Percentiles rank a stretch among this genome's conserved stretches.
Evolutionary conservation across 1,140 invertebrate genomes (phyloP).

Genomic region (Hetaerina americana): DNA sequence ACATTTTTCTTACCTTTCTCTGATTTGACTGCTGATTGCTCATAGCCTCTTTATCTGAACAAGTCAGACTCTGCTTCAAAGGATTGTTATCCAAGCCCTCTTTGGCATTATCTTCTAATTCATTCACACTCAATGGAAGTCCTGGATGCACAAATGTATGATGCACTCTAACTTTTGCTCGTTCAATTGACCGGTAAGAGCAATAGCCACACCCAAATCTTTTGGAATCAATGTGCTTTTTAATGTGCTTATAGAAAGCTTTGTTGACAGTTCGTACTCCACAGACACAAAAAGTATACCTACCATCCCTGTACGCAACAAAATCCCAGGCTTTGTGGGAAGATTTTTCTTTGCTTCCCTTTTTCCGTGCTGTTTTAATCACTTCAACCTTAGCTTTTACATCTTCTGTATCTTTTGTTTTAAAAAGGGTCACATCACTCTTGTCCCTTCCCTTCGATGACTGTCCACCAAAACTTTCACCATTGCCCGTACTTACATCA

Average conservation of each 20-base stretch:
- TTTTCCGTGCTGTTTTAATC: too few species aligned
- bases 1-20: too few species aligned
- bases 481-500: too few species aligned
- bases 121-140: constrained; percentile 8
- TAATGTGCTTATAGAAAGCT: constrained; percentile 13
- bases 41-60: background rate
- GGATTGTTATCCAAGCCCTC: background rate
- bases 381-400: too few species aligned
- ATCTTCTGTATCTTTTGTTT: too few species aligned
- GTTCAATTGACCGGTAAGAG: constrained; percentile 11
- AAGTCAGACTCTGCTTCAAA: too few species aligned
- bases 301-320: background rate
- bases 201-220: constrained; percentile 14
- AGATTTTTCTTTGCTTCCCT: background rate
- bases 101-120: background rate
- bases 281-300: constrained; percentile 3
- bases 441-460: too few species aligned
- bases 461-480: too few species aligned
- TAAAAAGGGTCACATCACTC: too few species aligned
- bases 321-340: background rate
- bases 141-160: constrained; percentile 9
- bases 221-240: constrained; percentile 10
- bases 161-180: constrained; percentile 14
- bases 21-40: too few species aligned
- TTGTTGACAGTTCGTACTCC: constrained; percentile 4